Conservation (phyloP, 2,888 invertebrate genomes). For the Brachypalpus laphriformis region DNA sequence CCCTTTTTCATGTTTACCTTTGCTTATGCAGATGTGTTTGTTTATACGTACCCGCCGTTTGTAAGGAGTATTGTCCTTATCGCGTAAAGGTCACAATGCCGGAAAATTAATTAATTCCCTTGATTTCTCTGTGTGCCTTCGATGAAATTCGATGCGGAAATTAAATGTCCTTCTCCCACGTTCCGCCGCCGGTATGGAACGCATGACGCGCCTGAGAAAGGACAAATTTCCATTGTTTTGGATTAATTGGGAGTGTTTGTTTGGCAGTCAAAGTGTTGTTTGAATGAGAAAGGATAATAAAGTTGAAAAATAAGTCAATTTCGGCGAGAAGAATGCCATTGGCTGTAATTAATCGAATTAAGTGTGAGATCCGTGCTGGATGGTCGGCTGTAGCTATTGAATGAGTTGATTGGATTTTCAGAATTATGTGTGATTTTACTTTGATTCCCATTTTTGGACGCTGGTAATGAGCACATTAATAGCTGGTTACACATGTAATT, state of each 20-base stretch:
- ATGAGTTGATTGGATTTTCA: constrained; percentile 45
- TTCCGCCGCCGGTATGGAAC: background rate
- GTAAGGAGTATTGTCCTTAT: constrained; percentile 51
- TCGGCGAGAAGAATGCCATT: constrained; percentile 35
- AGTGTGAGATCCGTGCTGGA: constrained; percentile 37
- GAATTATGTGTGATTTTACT: background rate
- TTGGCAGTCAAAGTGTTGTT: constrained; percentile 28
- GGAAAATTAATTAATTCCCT: constrained; percentile 74
- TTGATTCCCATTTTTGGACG: background rate
- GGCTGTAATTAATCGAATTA: constrained; percentile 66
- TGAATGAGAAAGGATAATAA: constrained; percentile 56
- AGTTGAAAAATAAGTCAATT: constrained; percentile 62
- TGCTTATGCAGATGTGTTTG: constrained; percentile 43
- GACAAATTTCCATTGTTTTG: constrained; percentile 60
- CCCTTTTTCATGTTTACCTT: constrained; percentile 58
- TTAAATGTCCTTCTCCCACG: constrained; percentile 57
- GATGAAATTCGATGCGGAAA: constrained; percentile 67
- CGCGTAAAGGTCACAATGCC: constrained; percentile 69
- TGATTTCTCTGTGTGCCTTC: constrained; percentile 59
- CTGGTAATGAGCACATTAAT: constrained; percentile 1
- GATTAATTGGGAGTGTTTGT: constrained; percentile 45
- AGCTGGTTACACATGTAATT: background rate
- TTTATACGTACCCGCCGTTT: constrained; percentile 10
- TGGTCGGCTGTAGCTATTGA: background rate
- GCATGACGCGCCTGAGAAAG: constrained; percentile 17